phyloP scores from a whole-genome alignment of 2,113 vertebrate species.

The Pseudopodoces humilis region DNA sequence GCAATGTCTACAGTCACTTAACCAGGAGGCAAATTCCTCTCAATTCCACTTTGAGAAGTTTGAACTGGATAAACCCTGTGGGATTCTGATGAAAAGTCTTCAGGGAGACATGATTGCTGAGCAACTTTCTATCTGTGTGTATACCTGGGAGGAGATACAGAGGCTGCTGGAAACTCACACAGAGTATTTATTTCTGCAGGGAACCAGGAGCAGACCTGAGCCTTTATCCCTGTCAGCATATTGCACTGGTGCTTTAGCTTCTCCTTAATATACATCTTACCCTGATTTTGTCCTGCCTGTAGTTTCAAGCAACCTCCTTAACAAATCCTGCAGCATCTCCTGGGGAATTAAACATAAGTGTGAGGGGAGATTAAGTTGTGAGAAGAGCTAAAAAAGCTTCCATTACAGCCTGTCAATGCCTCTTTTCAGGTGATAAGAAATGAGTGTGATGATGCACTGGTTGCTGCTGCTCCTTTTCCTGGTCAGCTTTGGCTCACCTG shows the following conservation, averaged over 20 bases:
- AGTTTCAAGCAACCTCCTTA: not conserved
- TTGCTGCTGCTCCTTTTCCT: conserved; percentile 67
- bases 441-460: not conserved
- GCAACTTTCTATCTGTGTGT: not conserved
- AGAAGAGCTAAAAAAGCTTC: not conserved
- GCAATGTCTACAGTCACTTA: not conserved
- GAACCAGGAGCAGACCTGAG: not conserved
- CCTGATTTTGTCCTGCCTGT: not conserved
- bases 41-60: not conserved
- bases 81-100: not conserved
- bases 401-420: not conserved
- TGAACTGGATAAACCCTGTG: not conserved
- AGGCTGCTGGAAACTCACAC: not conserved
- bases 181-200: not conserved
- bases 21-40: not conserved
- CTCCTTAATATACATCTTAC: not conserved
- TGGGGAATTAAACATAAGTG: not conserved
- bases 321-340: not conserved
- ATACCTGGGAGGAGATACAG: not conserved
- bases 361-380: not conserved
- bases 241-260: not conserved
- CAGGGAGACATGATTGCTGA: not conserved
- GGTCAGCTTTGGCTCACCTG: conserved; percentile 44
- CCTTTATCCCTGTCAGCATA: not conserved
- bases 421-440: conserved; percentile 39